These are phyloP conservation scores for Drosophila mauritiana DNA, from an alignment of 1,140 invertebrate genomes.

Conservation along the genomic window DNA sequence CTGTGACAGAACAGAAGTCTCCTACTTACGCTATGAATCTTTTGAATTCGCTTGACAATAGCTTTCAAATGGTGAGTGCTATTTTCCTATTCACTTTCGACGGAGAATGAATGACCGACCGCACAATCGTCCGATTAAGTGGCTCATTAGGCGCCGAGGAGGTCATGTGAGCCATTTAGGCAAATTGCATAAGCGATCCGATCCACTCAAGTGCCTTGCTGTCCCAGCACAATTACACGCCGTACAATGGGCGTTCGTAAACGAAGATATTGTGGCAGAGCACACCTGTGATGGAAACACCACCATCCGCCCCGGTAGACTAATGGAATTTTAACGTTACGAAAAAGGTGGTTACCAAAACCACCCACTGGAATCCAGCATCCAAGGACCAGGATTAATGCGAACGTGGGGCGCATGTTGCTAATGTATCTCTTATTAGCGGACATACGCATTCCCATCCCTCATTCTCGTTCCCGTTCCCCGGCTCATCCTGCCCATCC, in stretches of 20 bases:
- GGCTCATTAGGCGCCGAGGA: conserved; percentile 41
- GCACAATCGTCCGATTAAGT: conserved; percentile 30
- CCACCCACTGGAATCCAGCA: neutral
- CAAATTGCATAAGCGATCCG: conserved; percentile 50
- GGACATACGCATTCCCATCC: conserved; percentile 33
- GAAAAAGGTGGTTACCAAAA: conserved; percentile 10
- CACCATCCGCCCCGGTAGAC: conserved; percentile 20
- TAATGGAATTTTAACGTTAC: conserved; percentile 81
- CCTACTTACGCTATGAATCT: neutral
- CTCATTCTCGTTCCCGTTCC: neutral
- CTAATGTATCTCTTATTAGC: conserved; percentile 75
- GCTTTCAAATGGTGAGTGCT: conserved; percentile 32
- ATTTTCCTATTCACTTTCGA: conserved; percentile 34
- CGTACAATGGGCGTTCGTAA: conserved; percentile 3
- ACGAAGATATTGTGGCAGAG: conserved; percentile 2
- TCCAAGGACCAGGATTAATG: conserved; percentile 53
- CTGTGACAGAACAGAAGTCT: too few relatives aligned
- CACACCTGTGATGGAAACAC: conserved; percentile 47
- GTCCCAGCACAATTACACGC: neutral
- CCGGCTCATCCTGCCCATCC: neutral
- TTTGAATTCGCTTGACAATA: neutral
- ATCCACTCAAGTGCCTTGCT: neutral
- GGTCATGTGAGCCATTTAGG: conserved; percentile 65
- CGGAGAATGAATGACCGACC: conserved; percentile 16
- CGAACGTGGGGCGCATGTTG: conserved; percentile 63